Evolutionary conservation across 2,888 invertebrate genomes (phyloP), one percentile per base, ranked within the genome.

Genomic region (Athrips mouffetella): DNA sequence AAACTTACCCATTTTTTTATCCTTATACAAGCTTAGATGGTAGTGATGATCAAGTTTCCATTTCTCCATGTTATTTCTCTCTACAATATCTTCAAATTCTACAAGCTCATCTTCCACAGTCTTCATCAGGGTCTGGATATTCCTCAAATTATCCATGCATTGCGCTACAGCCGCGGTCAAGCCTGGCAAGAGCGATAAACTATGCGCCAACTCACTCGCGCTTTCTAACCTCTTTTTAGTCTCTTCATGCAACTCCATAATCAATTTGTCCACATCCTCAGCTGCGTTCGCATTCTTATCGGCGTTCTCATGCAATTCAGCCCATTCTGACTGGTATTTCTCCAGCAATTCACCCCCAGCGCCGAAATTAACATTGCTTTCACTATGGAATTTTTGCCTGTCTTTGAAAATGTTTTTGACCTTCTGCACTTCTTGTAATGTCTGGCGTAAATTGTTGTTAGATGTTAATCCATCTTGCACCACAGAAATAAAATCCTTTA

Each of bases 241-340:
- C 0, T 51, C 58, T 54, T 78, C 75, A 37, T 87, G 78, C 21
- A 89, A 55, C 37, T 84, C 77, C 37, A 73, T 30, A 33, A 89
- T 80, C 20, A 81, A 54, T 70, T 73, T 80, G 53, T 89, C 91
- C 3, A 89, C 80, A 50, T 84, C 73, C 3, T 90, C 90, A 1
- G 91, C 92, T 41, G 85, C 85, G 62, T 80, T 90, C 6, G 94
- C 93, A 67, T 93, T 94, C 45, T 84, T 87, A 60, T 94, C 94
- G 1, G 93, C 92, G 50, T 91, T 86, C 54, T 90, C 88, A 58
- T 94, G 94, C 39, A 94, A 70, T 59, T 92, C 91, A 13, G 89
- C 91, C 94, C 94, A 95, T 53, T 92, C 87, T 40, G 91, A 82
- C 71, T 94, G 93, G 73, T 92, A 94, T 73, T 92, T 91, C 54